Conservation (phyloP, 2,888 invertebrate species). For the Calliopum simillimum region DNA sequence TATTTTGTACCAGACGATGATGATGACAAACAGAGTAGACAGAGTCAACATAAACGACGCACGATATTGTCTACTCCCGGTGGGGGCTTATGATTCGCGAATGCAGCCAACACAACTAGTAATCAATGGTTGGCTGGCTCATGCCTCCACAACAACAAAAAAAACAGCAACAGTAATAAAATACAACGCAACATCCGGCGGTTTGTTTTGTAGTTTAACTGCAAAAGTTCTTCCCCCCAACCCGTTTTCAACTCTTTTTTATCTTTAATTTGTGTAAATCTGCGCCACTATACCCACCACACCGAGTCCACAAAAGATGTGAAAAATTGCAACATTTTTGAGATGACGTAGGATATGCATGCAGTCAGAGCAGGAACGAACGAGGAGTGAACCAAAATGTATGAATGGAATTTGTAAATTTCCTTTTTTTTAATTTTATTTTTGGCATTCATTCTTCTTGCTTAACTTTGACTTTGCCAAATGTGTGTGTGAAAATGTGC, state of each 20-base stretch:
- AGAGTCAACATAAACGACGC: neutral
- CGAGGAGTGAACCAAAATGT: conserved; percentile 54
- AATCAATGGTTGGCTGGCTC: conserved; percentile 1
- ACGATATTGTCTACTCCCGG: neutral
- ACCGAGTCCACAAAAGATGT: neutral
- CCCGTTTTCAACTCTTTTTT: conserved; percentile 28
- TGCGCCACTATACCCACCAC: too few relatives aligned
- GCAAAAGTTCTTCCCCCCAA: conserved; percentile 42
- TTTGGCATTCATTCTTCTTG: conserved; percentile 10
- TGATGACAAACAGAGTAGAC: neutral
- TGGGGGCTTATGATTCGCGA: neutral
- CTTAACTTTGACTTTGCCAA: conserved; percentile 13
- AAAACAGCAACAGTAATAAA: conserved; percentile 28
- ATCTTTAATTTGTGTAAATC: too few relatives aligned
- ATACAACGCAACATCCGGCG: conserved; percentile 32
- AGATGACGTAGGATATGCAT: conserved; percentile 27
- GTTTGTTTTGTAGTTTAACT: conserved; percentile 22
- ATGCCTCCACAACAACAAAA: conserved; percentile 26
- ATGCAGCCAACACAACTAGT: neutral
- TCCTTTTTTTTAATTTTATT: conserved; percentile 55
- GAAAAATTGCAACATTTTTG: neutral
- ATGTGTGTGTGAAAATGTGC: neutral
- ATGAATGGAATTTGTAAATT: conserved; percentile 68
- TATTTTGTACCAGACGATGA: neutral
- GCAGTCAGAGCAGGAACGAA: conserved; percentile 38